Conservation (phyloP, 1,140 invertebrate genomes). For the Rhagoletis pomonella region DNA sequence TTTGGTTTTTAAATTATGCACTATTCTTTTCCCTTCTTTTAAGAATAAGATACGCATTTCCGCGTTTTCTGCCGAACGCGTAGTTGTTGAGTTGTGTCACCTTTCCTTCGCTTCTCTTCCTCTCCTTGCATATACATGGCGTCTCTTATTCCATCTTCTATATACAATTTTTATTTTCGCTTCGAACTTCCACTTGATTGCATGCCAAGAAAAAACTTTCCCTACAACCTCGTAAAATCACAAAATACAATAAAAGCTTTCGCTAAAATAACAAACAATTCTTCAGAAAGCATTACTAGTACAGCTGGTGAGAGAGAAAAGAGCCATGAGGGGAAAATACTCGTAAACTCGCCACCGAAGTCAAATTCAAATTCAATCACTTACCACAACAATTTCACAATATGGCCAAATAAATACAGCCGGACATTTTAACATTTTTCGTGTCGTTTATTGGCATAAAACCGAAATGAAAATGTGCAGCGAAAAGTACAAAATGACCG, state of each 20-base stretch:
- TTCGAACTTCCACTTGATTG: neutral
- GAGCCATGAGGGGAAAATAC: neutral
- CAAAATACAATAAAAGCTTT: neutral
- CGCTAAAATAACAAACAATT: neutral
- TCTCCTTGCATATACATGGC: too few species aligned
- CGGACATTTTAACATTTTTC: neutral
- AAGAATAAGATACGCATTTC: too few species aligned
- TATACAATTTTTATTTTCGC: neutral
- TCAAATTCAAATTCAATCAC: conserved; percentile 41
- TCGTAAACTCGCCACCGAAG: neutral
- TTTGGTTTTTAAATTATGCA: too few species aligned
- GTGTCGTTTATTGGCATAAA: neutral
- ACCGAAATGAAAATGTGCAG: conserved; percentile 1
- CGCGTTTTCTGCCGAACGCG: too few species aligned
- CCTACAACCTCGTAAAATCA: neutral
- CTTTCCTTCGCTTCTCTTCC: too few species aligned
- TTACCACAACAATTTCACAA: conserved; percentile 43
- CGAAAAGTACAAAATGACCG: neutral
- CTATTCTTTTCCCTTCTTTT: too few species aligned
- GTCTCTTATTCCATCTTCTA: neutral
- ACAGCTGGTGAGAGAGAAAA: too few species aligned
- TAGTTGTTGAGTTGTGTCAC: too few species aligned
- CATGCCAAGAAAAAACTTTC: neutral
- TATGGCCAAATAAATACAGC: conserved; percentile 37
- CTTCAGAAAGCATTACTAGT: too few species aligned